Percentiles rank a stretch among this genome's conserved stretches.
Conservation (phyloP, 2,113 vertebrate genomes). For the Pyxicephalus adspersus region DNA sequence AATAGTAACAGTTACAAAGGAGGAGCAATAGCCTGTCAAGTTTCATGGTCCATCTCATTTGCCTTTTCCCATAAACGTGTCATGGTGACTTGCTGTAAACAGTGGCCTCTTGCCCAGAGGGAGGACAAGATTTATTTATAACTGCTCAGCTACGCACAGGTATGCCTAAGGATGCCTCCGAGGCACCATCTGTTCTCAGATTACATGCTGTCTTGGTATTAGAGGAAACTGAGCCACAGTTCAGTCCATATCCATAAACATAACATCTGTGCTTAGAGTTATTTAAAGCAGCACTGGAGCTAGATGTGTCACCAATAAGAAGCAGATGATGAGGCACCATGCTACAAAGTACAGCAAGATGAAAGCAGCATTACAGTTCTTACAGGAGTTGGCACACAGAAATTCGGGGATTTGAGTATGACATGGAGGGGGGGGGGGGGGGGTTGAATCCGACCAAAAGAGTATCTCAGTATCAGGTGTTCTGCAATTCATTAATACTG, state of each 20-base stretch:
- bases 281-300: slow-evolving; percentile 31
- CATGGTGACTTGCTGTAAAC: too few relatives aligned
- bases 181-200: slow-evolving; percentile 48
- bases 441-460: too few relatives aligned
- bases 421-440: too few relatives aligned
- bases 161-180: slow-evolving; percentile 21
- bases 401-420: too few relatives aligned
- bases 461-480: too few relatives aligned
- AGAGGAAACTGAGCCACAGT: slow-evolving; percentile 26
- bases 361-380: too few relatives aligned
- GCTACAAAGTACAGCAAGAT: not conserved
- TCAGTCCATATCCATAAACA: slow-evolving; percentile 15
- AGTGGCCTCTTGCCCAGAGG: not conserved
- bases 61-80: too few relatives aligned
- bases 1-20: too few relatives aligned
- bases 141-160: slow-evolving; percentile 1
- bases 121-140: slow-evolving; percentile 37
- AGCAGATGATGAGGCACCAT: not conserved
- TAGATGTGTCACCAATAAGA: not conserved
- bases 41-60: too few relatives aligned
- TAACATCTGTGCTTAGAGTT: slow-evolving; percentile 5
- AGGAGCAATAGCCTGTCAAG: too few relatives aligned
- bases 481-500: too few relatives aligned
- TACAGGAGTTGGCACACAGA: too few relatives aligned
- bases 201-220: slow-evolving; percentile 38